Base-by-base conservation (phyloP, 2,113 vertebrate species). In the Lampris megalopsis region DNA sequence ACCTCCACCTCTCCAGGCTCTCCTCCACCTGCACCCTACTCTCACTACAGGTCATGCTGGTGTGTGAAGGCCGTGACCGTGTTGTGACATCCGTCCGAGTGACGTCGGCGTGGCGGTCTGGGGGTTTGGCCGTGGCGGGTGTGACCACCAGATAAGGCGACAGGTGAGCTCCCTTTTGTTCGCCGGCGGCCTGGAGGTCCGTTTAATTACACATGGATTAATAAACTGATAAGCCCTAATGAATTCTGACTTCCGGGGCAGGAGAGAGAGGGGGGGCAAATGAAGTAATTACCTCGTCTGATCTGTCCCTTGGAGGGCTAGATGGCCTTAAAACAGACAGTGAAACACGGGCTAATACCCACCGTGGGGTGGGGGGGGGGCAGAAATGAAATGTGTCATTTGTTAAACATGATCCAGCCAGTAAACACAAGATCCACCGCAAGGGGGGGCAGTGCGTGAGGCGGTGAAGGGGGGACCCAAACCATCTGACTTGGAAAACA, bases 141-240 rank as follows among this genome's bases (percentile, higher is more conserved):
- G 68, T 77, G 74, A 58, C 13, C 3, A 0, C 36, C 57, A 63
- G 81, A 82, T 80, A 85, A 75, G 40, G 0, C 57, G 42, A 66
- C 73, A 79, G 66, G 72, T 77, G 75, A 73, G 68, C 66, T 40
- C 68, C 13, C 35, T 58, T 78, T 82, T 79, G 70, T 76, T 49
- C 24, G 63, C 60, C 42, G 57, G 63, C 57, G 60, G 59, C 70
- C 60, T 13, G 67, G 56, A 68, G 82, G 74, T 83, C 59, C 11
- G 2, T 69, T 72, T 83, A 77, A 89, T 84, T 83, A 88, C 82
- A 82, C 24, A 43, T 61, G 59, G 68, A 86, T 86, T 83, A 81
- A 88, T 86, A 83, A 77, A 71, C 71, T 67, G 80, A 83, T 86
- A 82, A 82, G 49, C 75, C 24, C 62, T 75, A 88, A 90, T 84